Evolutionary conservation across 2,888 invertebrate genomes (phyloP), one percentile per base, ranked within the genome.

Genomic region (Oligia strigilis): DNA sequence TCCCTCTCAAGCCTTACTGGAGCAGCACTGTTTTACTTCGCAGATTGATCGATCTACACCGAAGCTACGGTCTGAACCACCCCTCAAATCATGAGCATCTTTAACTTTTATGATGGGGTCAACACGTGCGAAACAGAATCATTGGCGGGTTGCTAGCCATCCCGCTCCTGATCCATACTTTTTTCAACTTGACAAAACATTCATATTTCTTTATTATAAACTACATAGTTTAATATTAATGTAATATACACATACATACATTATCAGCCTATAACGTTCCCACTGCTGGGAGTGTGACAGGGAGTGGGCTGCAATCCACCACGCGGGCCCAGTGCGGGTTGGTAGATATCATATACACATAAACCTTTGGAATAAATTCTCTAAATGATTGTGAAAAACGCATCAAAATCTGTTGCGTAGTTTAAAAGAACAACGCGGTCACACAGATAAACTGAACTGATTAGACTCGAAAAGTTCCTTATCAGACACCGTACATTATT

Each of bases 1-100:
- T 60, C 58, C 14, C n/a, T 70, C 70, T 52, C 40, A 46, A 46
- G 77, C 70, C n/a, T 40, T 29, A 52, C 36, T 60, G 49, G 29
- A 76, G 14, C 43, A 23, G 58, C n/a, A 60, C 43, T 49, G 64
- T 52, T 81, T 82, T 55, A 71, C 36, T 29, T 66, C 70, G 4
- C 70, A 60, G 6, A 62, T 67, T 81, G 60, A 74, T 62, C 19
- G 36, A 62, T 81, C 14, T 46, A 19, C 43, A 74, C 19, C 19
- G 8, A 67, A 52, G 43, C 60, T 43, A 17, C 36, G 8, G 14
- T 29, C 19, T 2, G 2, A 29, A 23, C 11, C 36, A 36, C 19
- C 66, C 14, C 14, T 60, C 3, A 11, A 73, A 60, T 55, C 0
- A 17, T 40, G 19, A 43, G 4, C 43, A n/a, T 46, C 19, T n/a